A percentile compares a stretch with the other conserved stretches of the same genome.
phyloP scores from a whole-genome alignment of 2,797 vertebrate genomes.

The Gastrophryne carolinensis region DNA sequence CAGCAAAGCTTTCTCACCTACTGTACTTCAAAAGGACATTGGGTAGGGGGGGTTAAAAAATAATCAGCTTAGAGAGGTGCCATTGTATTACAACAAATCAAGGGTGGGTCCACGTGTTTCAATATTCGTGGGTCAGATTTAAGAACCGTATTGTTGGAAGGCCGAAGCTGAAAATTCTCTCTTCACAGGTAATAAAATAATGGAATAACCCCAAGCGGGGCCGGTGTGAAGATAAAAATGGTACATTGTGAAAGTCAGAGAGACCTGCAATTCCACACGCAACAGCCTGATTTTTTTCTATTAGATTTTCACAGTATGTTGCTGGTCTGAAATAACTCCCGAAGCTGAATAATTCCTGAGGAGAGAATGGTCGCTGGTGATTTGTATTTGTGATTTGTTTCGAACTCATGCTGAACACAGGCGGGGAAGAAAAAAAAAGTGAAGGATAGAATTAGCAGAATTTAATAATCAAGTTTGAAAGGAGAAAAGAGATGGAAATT shows the following conservation, averaged over 20 bases:
- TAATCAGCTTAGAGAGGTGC: neutral
- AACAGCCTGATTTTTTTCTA: slow-evolving; percentile 8
- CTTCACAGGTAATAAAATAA: neutral
- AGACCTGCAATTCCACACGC: neutral
- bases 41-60: too few species aligned
- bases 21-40: too few species aligned
- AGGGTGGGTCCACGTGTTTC: neutral
- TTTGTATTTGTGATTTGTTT: neutral
- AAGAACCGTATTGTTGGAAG: neutral
- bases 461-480: neutral
- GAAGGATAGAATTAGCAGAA: neutral
- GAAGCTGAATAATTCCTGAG: neutral
- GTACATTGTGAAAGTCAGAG: neutral
- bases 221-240: neutral
- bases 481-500: neutral
- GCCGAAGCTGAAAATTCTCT: neutral
- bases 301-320: neutral
- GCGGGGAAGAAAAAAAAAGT: neutral
- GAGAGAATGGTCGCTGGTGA: neutral
- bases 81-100: neutral
- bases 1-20: too few species aligned
- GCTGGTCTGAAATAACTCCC: neutral
- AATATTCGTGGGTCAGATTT: neutral
- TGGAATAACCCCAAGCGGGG: neutral
- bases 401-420: neutral